Evolutionary conservation across 1,140 invertebrate species (phyloP), one percentile per base, ranked within the genome.

Genomic region (Temnothorax nylanderi): DNA sequence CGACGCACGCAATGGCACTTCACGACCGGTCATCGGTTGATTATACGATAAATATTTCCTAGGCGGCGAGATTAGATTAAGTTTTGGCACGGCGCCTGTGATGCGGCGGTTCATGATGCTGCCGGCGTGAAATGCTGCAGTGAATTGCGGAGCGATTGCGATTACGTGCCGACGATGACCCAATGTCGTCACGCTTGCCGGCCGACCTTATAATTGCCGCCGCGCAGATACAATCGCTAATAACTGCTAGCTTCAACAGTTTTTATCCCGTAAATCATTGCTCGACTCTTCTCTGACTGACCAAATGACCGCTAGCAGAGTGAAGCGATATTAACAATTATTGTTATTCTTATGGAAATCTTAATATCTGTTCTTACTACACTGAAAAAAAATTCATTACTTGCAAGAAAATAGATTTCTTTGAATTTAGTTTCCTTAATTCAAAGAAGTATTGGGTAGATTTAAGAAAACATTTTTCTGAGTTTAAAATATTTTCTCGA

Each of bases 31-130:
- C 13, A 21, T 44, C 56, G 54, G 21, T 26, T 60, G 54, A 76
- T 26, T 37, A 47, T 82, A 76, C 77, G 89, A 91, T 91, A 91
- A 91, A 89, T 91, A 91, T 87, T 91, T 90, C 64, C 76, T 82
- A 74, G 82, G 32, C 11, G 65, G 65, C 47, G 44, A 60, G 81
- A 81, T 89, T 75, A 72, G 74, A 85, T 76, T 60, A 81, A 88
- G 60, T 82, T 90, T 90, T 58, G 76, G 76, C 41, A 41, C 54
- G 74, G n/a, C 74, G 11, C 62, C 49, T 26, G 75, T 44, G 65
- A 88, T 75, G 78, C 72, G 13, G 54, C 72, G 13, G 54, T 54
- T 67, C 74, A 75, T 64, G 58, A 64, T 54, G 60, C 80, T 49
- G 81, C 26, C 26, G 49, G 49, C 37, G 32, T 56, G 56, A 87